Evolutionary conservation across 2,797 vertebrate genomes (phyloP).

Genomic region (Sarcoramphus papa): DNA sequence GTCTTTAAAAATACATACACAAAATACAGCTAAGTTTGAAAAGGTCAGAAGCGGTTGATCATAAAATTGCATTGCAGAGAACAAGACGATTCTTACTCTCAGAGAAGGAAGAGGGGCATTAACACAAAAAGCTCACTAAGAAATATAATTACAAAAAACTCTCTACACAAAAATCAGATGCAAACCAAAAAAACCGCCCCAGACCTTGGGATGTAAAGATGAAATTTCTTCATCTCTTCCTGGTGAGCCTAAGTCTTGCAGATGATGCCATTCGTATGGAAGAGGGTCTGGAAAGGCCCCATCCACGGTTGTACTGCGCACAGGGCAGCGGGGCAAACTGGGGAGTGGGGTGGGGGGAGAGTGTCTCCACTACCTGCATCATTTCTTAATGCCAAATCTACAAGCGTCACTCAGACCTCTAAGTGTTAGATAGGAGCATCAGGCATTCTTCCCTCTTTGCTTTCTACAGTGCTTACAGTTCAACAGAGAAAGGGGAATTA

Average conservation of each 20-base stretch:
- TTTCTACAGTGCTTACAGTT: neutral
- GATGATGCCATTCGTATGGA: constrained; percentile 23
- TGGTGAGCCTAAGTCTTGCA: constrained; percentile 35
- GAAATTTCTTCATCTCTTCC: constrained; percentile 33
- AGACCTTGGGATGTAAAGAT: neutral
- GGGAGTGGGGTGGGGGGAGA: neutral
- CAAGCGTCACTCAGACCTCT: neutral
- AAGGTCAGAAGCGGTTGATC: neutral
- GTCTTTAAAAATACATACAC: neutral
- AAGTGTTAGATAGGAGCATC: neutral
- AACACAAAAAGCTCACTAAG: neutral
- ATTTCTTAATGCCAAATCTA: neutral
- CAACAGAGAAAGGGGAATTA: neutral
- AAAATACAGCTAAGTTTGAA: neutral
- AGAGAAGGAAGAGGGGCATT: neutral
- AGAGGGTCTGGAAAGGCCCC: neutral
- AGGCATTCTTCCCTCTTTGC: neutral
- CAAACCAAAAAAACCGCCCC: neutral
- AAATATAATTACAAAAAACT: neutral
- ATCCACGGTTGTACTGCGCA: fast-evolving
- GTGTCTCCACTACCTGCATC: neutral
- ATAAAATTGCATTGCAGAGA: neutral
- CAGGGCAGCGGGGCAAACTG: neutral
- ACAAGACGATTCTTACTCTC: neutral
- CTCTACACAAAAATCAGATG: neutral